phyloP scores from a whole-genome alignment of 2,113 vertebrate genomes.

The Lepus americanus region DNA sequence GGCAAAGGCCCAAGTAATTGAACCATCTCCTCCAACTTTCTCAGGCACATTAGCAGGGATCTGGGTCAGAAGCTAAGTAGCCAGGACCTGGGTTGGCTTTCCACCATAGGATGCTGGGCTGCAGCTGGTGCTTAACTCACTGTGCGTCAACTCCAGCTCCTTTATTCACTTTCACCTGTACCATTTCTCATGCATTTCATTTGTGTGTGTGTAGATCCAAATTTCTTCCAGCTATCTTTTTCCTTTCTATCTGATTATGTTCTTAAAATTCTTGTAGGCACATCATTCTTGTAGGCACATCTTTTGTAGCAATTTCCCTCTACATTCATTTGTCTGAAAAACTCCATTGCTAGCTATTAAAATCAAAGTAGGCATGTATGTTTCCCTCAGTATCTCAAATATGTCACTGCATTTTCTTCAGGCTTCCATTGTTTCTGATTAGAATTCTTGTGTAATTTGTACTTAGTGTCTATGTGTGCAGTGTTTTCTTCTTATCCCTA shows the following conservation, averaged over 20 bases:
- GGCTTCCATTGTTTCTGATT: neutral
- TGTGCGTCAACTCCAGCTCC: too few species aligned
- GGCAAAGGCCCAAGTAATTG: too few species aligned
- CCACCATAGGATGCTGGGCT: too few species aligned
- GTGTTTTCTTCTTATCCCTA: too few species aligned
- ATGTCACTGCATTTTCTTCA: neutral
- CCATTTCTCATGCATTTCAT: neutral
- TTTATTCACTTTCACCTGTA: neutral
- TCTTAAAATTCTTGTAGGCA: neutral
- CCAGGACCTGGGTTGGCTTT: too few species aligned
- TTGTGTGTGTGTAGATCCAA: neutral
- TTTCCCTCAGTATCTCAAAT: neutral
- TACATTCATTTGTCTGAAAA: too few species aligned
- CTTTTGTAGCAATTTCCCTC: too few species aligned
- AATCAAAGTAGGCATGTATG: neutral
- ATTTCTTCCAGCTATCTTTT: neutral
- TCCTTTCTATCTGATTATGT: neutral
- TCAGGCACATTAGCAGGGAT: too few species aligned
- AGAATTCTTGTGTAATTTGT: neutral
- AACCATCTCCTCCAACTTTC: too few species aligned
- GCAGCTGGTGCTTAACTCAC: too few species aligned
- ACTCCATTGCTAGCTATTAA: neutral
- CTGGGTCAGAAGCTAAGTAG: too few species aligned
- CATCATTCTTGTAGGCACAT: neutral
- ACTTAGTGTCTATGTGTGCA: neutral